A percentile compares a stretch with the other conserved stretches of the same genome.
These are phyloP conservation scores for Eurytoma californica DNA, from an alignment of 2,888 invertebrate species.

Conservation along the genomic window DNA sequence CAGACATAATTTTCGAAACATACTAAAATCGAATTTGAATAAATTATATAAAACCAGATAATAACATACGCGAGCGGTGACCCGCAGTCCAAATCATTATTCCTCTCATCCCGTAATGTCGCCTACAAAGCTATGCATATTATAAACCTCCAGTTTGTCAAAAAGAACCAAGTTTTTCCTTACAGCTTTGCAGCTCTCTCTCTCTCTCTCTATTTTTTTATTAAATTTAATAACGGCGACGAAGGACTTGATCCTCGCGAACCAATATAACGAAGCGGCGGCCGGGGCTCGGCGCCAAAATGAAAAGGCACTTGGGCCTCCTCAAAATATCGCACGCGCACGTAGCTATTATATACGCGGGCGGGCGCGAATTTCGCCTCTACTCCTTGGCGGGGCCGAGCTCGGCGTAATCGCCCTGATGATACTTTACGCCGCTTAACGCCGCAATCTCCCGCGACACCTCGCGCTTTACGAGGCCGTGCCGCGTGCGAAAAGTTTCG, in stretches of 20 bases:
- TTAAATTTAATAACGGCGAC: constrained; percentile 37
- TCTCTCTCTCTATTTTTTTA: constrained; percentile 5
- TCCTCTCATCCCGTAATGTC: no score
- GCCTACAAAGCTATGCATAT: no score
- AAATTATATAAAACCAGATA: no score
- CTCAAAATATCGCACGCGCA: constrained; percentile 37
- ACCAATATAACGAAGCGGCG: constrained; percentile 32
- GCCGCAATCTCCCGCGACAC: constrained; percentile 59
- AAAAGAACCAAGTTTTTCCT: background rate
- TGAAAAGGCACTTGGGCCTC: constrained; percentile 46
- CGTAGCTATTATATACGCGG: background rate
- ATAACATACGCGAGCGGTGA: no score
- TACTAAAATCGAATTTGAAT: no score
- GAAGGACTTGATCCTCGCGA: constrained; percentile 28
- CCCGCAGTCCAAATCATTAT: no score
- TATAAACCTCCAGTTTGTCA: background rate
- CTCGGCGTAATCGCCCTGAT: constrained; percentile 61
- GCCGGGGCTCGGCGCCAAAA: constrained; percentile 25
- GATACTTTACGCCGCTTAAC: constrained; percentile 64
- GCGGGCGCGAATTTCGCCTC: constrained; percentile 28
- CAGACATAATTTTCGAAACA: no score
- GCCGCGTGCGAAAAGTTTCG: constrained; percentile 57
- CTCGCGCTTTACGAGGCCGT: constrained; percentile 61
- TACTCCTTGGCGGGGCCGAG: background rate
- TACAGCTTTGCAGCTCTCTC: background rate